Percentiles rank a stretch among this genome's conserved stretches.
Conservation (phyloP, 1,140 invertebrate genomes). For the Acyrthosiphon pisum region DNA sequence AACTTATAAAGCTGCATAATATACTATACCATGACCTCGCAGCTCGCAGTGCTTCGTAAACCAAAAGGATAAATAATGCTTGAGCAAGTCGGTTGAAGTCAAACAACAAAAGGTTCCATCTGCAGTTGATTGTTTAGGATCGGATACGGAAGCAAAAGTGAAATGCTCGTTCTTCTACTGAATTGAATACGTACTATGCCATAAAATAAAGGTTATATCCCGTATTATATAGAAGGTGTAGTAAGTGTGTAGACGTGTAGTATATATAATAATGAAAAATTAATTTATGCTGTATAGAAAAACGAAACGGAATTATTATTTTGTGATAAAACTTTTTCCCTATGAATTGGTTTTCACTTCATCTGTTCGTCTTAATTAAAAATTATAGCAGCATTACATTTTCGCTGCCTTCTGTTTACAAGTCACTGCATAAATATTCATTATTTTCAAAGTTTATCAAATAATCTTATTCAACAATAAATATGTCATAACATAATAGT, state of each 20-base stretch:
- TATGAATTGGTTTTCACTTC: not conserved
- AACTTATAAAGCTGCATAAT: not conserved
- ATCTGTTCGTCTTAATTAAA: not conserved
- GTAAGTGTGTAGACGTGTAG: not conserved
- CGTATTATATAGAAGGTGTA: not conserved
- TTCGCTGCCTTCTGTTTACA: not conserved
- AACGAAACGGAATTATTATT: not conserved
- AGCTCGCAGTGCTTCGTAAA: not conserved
- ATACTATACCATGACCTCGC: not conserved
- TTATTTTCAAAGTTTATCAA: slow-evolving; percentile 38
- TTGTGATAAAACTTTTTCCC: not conserved
- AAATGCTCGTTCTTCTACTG: not conserved
- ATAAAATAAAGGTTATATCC: not conserved
- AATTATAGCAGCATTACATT: not conserved
- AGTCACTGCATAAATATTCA: slow-evolving; percentile 8
- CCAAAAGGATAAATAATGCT: slow-evolving; percentile 4
- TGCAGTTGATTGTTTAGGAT: slow-evolving; percentile 16
- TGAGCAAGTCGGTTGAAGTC: not conserved
- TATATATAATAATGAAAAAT: not conserved
- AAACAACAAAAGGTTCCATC: slow-evolving; percentile 17
- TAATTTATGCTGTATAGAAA: not conserved
- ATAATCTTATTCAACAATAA: not conserved
- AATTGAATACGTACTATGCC: not conserved
- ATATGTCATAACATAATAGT: not conserved
- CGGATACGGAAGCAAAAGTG: not conserved